Evolutionary conservation across 2,888 invertebrate genomes (phyloP).

Genomic region (Stegophylla sp.): DNA sequence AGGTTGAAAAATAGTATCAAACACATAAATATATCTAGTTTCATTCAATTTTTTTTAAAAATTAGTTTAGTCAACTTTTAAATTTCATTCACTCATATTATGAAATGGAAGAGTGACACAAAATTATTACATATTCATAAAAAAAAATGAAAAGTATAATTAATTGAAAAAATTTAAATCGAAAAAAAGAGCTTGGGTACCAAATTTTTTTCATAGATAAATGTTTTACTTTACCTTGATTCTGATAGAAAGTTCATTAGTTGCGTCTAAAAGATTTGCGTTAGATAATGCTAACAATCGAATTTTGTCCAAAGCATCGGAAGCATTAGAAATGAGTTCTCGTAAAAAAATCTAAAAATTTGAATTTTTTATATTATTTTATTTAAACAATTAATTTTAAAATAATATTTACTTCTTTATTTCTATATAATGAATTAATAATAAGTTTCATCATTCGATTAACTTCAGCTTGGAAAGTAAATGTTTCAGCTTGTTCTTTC

Average conservation of each 20-base stretch:
- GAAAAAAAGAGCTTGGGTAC: too few species aligned
- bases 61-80: too few species aligned
- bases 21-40: too few species aligned
- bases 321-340: constrained; percentile 98
- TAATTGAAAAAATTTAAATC: too few species aligned
- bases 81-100: too few species aligned
- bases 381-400: neutral
- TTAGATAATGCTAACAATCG: constrained; percentile 90
- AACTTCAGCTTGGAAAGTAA: constrained; percentile 96
- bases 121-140: too few species aligned
- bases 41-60: too few species aligned
- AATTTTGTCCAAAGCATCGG: constrained; percentile 98
- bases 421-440: constrained; percentile 97
- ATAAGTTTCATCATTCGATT: constrained; percentile 99
- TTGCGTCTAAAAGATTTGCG: constrained; percentile 77
- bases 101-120: too few species aligned
- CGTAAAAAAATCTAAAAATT: constrained; percentile 84
- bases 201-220: too few species aligned
- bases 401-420: constrained; percentile 81
- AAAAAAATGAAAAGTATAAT: too few species aligned
- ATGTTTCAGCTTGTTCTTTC: constrained; percentile 85
- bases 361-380: neutral
- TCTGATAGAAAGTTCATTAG: constrained; percentile 84
- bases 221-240: constrained; percentile 71
- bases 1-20: too few species aligned